phyloP scores from a whole-genome alignment of 2,797 vertebrate species.

The Mareca penelope region DNA sequence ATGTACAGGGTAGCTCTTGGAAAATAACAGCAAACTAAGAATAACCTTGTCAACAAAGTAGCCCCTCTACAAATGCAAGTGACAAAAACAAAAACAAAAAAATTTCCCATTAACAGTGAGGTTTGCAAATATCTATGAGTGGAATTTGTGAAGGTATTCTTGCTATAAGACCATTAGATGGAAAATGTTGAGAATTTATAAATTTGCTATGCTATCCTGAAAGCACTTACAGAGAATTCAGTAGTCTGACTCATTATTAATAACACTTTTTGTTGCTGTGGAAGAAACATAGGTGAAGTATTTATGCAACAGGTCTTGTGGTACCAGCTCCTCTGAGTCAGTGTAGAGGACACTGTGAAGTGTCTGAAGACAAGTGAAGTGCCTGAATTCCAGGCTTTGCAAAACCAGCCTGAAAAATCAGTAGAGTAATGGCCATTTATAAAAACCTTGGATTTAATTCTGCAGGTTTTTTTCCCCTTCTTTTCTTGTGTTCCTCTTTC shows the following conservation, averaged over 20 bases:
- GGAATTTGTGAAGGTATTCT: not conserved
- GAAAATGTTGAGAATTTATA: not conserved
- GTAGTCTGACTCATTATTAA: not conserved
- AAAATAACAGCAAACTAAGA: conserved; percentile 32
- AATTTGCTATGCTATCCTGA: not conserved
- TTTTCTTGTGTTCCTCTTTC: not conserved
- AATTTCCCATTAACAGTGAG: conserved; percentile 3
- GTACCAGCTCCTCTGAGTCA: not conserved
- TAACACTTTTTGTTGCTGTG: not conserved
- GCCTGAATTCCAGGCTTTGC: not conserved
- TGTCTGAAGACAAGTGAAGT: not conserved
- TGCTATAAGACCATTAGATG: not conserved
- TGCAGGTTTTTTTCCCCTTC: not conserved
- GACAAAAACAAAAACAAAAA: not conserved
- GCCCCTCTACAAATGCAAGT: not conserved
- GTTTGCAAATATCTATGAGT: not conserved
- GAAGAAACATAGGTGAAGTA: not conserved
- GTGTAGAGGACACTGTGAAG: not conserved
- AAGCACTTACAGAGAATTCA: not conserved
- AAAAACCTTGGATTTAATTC: not conserved
- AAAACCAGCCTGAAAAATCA: not conserved
- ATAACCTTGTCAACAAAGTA: not conserved
- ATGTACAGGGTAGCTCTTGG: not conserved
- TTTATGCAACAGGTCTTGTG: not conserved
- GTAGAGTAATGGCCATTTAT: not conserved